A percentile compares a stretch with the other conserved stretches of the same genome.
phyloP scores from a whole-genome alignment of 2,888 invertebrate genomes.

The Drosophila putrida region DNA sequence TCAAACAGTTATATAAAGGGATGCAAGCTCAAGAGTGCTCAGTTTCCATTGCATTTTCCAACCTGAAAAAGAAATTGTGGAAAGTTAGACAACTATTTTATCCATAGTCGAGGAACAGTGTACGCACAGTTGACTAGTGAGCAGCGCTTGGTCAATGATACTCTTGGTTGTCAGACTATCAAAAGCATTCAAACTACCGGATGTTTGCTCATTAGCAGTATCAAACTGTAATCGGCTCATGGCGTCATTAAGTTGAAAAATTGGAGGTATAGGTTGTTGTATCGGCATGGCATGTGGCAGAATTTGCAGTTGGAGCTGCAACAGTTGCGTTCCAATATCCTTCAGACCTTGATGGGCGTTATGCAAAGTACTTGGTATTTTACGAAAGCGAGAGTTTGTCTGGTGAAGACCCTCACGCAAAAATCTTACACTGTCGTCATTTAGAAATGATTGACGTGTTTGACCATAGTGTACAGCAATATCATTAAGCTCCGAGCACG shows the following conservation, averaged over 20 bases:
- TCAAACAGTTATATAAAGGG: constrained; percentile 20
- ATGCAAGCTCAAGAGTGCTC: neutral
- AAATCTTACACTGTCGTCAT: constrained; percentile 4
- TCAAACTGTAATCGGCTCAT: constrained; percentile 40
- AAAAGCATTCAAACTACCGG: constrained; percentile 17
- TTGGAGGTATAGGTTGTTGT: neutral
- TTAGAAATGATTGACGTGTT: constrained; percentile 6
- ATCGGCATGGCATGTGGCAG: constrained; percentile 15
- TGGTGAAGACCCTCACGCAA: constrained; percentile 31
- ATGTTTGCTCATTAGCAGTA: neutral
- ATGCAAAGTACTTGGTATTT: constrained; percentile 18
- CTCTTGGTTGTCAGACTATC: constrained; percentile 39
- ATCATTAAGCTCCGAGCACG: neutral
- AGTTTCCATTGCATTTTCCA: constrained; percentile 48
- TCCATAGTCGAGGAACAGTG: neutral
- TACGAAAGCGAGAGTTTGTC: constrained; percentile 40
- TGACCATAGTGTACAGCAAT: constrained; percentile 14
- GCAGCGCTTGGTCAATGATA: constrained; percentile 41
- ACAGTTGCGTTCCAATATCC: constrained; percentile 29
- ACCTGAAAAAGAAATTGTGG: constrained; percentile 36
- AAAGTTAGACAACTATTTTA: neutral
- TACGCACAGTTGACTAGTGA: constrained; percentile 44
- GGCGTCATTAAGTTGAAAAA: constrained; percentile 32
- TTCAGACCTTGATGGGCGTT: constrained; percentile 22
- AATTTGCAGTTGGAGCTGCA: constrained; percentile 39